These are phyloP conservation scores for Doryteuthis pealeii DNA, from an alignment of 1,140 invertebrate species.

Conservation along the genomic window DNA sequence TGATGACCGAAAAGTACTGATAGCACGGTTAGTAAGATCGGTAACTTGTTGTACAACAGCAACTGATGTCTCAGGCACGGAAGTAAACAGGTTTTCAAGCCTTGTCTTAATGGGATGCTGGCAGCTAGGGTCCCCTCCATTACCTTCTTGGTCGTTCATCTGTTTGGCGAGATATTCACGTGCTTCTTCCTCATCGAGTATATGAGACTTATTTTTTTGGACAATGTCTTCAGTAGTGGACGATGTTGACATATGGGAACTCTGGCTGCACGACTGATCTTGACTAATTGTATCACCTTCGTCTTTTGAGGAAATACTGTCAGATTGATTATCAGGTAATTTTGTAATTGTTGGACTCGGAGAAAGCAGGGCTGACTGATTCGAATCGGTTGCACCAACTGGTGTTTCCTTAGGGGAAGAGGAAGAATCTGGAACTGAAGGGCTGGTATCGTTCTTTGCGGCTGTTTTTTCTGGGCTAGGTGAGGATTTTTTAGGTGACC, in stretches of 20 bases:
- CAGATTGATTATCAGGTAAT: no score
- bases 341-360: no score
- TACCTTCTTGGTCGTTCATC: slow-evolving; percentile 35
- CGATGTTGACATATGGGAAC: slow-evolving; percentile 28
- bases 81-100: slow-evolving; percentile 5
- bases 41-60: slow-evolving; percentile 32
- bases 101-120: not conserved
- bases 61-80: slow-evolving; percentile 21
- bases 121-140: not conserved
- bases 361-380: no score
- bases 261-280: not conserved
- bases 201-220: slow-evolving; percentile 3
- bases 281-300: no score
- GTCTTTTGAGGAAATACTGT: no score
- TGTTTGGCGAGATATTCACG: slow-evolving; percentile 50
- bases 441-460: no score
- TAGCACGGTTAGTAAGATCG: slow-evolving; percentile 40
- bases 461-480: no score
- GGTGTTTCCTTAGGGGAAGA: no score
- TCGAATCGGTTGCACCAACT: no score
- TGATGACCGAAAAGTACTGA: slow-evolving; percentile 34
- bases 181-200: slow-evolving; percentile 46
- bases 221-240: not conserved
- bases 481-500: no score
- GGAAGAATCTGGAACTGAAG: no score